These are phyloP conservation scores for Epinotia bilunana DNA, from an alignment of 2,888 invertebrate species.

Conservation along the genomic window DNA sequence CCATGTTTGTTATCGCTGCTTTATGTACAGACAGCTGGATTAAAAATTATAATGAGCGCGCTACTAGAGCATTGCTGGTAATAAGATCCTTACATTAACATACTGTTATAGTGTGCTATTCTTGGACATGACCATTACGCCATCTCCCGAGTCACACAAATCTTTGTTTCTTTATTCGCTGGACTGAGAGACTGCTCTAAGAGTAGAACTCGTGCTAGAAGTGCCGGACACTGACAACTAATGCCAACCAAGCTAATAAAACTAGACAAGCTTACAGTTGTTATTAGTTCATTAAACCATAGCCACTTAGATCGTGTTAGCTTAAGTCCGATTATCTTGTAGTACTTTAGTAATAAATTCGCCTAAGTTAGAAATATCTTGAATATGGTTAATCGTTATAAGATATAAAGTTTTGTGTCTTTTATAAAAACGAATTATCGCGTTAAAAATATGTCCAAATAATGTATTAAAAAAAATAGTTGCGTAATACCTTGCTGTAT, in stretches of 20 bases:
- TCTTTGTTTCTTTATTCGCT: slow-evolving; percentile 24
- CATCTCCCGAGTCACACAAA: slow-evolving; percentile 36
- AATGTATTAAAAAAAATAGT: neutral
- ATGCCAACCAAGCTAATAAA: neutral
- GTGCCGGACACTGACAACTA: slow-evolving; percentile 14
- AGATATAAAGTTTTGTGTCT: neutral
- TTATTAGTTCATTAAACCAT: slow-evolving; percentile 5
- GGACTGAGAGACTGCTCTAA: neutral
- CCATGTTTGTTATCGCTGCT: slow-evolving; percentile 64
- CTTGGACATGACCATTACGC: slow-evolving; percentile 42
- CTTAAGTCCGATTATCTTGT: neutral
- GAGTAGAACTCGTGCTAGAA: slow-evolving; percentile 11
- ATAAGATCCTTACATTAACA: slow-evolving; percentile 54
- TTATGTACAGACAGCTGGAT: slow-evolving; percentile 59
- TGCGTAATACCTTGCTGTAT: neutral
- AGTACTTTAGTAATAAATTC: neutral
- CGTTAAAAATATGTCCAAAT: neutral
- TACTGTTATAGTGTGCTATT: slow-evolving; percentile 49
- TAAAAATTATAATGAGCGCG: slow-evolving; percentile 63
- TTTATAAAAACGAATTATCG: neutral
- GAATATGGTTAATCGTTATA: neutral
- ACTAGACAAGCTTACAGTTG: neutral
- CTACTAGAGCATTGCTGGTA: slow-evolving; percentile 51
- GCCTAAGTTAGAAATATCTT: neutral
- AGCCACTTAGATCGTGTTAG: neutral